A percentile compares a stretch with the other conserved stretches of the same genome.
phyloP scores from a whole-genome alignment of 2,113 vertebrate genomes.

The Myotis brandtii region DNA sequence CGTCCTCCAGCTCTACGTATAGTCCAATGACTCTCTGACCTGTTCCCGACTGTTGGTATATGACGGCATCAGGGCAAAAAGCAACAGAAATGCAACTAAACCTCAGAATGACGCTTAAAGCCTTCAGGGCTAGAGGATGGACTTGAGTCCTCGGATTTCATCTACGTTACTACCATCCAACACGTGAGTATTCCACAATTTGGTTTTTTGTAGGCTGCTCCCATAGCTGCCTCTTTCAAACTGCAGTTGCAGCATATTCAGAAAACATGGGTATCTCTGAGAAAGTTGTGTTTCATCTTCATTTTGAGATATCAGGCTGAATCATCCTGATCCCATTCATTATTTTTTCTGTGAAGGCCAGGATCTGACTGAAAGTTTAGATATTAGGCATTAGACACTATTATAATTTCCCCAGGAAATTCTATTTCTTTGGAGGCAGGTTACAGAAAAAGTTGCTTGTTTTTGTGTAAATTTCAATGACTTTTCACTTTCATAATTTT shows the following conservation, averaged over 20 bases:
- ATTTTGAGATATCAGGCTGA: slow-evolving; percentile 13
- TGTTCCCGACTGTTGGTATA: background rate
- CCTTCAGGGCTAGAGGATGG: background rate
- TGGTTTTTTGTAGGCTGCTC: background rate
- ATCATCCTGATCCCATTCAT: background rate
- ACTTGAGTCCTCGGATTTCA: background rate
- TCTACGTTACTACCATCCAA: background rate
- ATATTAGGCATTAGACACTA: background rate
- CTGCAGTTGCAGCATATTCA: background rate
- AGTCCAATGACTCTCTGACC: background rate
- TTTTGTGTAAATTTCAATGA: background rate
- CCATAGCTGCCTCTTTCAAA: slow-evolving; percentile 15
- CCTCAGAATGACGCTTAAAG: background rate
- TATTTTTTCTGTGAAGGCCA: background rate
- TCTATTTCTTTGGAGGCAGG: slow-evolving; percentile 55
- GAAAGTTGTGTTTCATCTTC: background rate
- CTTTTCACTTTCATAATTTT: slow-evolving; percentile 44
- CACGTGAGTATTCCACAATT: background rate
- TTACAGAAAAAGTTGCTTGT: slow-evolving; percentile 35
- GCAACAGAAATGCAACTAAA: background rate
- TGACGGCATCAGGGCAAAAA: background rate
- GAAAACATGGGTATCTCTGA: background rate
- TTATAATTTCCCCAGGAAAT: slow-evolving; percentile 33
- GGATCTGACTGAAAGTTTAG: slow-evolving; percentile 27
- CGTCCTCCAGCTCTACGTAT: background rate